Base-by-base conservation (phyloP, 2,888 invertebrate species). In the Ochlodes sylvanus region DNA sequence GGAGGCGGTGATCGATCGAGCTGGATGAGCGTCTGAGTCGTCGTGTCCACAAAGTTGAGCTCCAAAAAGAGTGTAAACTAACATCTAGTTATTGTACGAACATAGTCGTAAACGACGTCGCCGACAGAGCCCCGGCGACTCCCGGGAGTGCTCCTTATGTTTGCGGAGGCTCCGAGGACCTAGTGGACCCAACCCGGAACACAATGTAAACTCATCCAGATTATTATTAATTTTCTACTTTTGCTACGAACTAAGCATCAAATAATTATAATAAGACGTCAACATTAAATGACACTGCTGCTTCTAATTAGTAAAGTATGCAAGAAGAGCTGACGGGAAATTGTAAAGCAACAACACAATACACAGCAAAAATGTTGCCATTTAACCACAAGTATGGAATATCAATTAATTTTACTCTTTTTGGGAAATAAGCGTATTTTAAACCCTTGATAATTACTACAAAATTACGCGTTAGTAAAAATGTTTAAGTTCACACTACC, bases 81-180 rank as follows among this genome's bases (percentile, higher is more conserved):
- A 67, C 67, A 67, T 67, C 67, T 67, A 67, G 67, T 67, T 67
- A 67, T 67, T 67, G 67, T 67, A 67, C 67, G 67, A 67, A 67
- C 67, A 67, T 67, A 67, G 67, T 67, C 67, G 67, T 67, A 67
- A 67, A 61, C 67, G 67, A 61, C 67, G 67, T 54, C 67, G 67
- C 67, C 67, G 67, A 34, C 61, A 67, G 61, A 67, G 44, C 34
- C 61, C 67, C 67, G 67, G 61, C 44, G 67, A 67, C 55, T 61
- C 61, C 67, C 61, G 61, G 55, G 3, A 19, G 34, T 54, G 67
- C 67, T 61, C 61, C 67, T 61, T 61, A 61, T 61, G 67, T 47
- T 47, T 67, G 21, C 67, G 66, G 52, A 60, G 54, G 61, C 66
- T 60, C 44, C 66, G 66, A 60, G 66, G 66, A 54, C 66, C 66